These are phyloP conservation scores for Phataginus tetradactyla DNA, from an alignment of 2,797 vertebrate genomes.

Conservation along the genomic window DNA sequence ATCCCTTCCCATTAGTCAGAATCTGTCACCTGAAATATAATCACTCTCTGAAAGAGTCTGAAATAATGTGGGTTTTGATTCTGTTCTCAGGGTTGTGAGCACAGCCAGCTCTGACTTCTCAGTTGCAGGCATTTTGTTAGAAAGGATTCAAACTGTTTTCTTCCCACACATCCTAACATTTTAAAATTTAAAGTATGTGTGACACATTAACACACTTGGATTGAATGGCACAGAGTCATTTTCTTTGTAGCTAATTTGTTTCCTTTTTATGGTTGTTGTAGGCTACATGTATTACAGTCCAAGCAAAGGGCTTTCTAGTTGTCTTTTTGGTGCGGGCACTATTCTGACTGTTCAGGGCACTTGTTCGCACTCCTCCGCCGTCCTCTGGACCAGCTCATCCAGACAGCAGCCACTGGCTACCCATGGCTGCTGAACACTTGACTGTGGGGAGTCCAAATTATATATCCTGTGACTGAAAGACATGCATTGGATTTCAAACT, in stretches of 20 bases:
- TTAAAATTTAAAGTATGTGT: background rate
- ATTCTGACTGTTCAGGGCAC: background rate
- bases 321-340: background rate
- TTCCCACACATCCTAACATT: background rate
- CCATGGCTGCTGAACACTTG: background rate
- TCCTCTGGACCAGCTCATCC: background rate
- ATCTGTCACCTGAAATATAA: background rate
- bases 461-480: background rate
- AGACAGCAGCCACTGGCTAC: background rate
- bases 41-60: background rate
- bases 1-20: background rate
- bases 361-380: background rate
- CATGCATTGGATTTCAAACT: background rate
- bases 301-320: background rate
- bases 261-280: background rate
- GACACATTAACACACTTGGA: background rate
- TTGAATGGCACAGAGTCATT: background rate
- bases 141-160: slow-evolving; percentile 2
- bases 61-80: background rate
- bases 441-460: background rate
- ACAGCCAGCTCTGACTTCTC: background rate
- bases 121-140: background rate
- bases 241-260: background rate
- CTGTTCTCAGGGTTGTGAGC: background rate
- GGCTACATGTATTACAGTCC: background rate